These are phyloP conservation scores for Platichthys stellatus DNA, from an alignment of 2,113 vertebrate genomes.

Conservation along the genomic window DNA sequence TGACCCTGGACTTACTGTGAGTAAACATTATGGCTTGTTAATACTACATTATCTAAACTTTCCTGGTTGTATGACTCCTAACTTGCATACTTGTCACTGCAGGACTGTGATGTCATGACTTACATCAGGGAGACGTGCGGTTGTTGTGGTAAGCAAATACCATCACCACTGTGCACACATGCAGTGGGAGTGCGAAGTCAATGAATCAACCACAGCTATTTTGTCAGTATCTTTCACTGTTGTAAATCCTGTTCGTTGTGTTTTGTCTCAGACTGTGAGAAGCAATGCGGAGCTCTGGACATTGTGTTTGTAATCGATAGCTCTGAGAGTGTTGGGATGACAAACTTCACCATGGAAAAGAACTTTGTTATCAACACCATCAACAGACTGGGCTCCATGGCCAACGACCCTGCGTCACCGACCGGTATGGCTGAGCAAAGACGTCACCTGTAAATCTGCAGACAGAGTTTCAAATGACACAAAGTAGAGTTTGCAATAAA, in stretches of 20 bases:
- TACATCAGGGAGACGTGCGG: constrained; percentile 96
- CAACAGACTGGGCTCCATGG: constrained; percentile 91
- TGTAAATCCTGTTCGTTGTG: constrained; percentile 11
- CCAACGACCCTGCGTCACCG: constrained; percentile 88
- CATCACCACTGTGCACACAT: background rate
- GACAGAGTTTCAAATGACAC: constrained; percentile 23
- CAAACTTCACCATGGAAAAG: constrained; percentile 97
- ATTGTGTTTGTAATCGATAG: constrained; percentile 98
- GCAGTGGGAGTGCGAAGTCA: background rate
- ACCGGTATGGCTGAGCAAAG: constrained; percentile 79
- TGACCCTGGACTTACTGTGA: constrained; percentile 92
- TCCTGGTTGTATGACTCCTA: background rate
- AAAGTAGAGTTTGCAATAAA: constrained; percentile 1
- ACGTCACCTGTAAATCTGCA: constrained; percentile 6
- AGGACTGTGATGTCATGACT: constrained; percentile 98
- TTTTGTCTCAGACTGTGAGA: constrained; percentile 89
- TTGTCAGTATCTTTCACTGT: background rate
- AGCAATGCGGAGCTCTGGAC: constrained; percentile 93
- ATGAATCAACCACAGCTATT: background rate
- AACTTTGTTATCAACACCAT: constrained; percentile 97
- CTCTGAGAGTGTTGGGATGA: constrained; percentile 95
- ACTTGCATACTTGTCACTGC: constrained; percentile 42
- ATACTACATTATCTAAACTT: background rate
- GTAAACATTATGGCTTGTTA: constrained; percentile 58
- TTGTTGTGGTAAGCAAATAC: constrained; percentile 90